A percentile compares a stretch with the other conserved stretches of the same genome.
Conservation (phyloP, 2,797 vertebrate species). For the Notamacropus eugenii region DNA sequence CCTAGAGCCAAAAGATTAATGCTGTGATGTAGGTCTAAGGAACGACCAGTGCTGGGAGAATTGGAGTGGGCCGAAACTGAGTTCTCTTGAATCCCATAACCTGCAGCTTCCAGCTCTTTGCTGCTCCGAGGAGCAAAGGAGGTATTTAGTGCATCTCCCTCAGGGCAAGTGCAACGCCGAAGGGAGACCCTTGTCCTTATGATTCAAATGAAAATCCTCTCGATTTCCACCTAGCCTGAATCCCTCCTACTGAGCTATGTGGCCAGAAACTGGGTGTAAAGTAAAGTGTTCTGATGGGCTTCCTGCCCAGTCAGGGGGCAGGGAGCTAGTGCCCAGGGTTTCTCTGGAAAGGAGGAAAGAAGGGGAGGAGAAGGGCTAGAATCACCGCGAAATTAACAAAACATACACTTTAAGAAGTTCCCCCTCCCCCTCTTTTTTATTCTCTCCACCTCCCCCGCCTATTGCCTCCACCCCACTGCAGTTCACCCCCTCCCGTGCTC, state of each 20-base stretch:
- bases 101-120: neutral
- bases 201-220: neutral
- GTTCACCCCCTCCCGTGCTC: slow-evolving; percentile 54
- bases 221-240: neutral
- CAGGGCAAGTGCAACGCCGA: neutral
- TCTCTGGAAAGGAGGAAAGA: slow-evolving; percentile 70
- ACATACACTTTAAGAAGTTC: slow-evolving; percentile 80
- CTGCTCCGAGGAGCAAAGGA: neutral
- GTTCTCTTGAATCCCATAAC: neutral
- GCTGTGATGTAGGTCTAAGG: neutral
- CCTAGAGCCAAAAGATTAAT: neutral
- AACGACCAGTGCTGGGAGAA: neutral
- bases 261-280: neutral
- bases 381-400: slow-evolving; percentile 80
- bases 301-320: slow-evolving; percentile 1
- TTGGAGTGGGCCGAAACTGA: neutral
- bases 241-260: neutral
- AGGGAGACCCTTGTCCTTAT: neutral
- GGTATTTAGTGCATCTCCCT: neutral
- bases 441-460: neutral
- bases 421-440: slow-evolving; percentile 64
- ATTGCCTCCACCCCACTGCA: neutral
- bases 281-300: slow-evolving; percentile 6
- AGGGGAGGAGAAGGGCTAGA: slow-evolving; percentile 57
- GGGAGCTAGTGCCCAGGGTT: slow-evolving; percentile 48